Conservation (phyloP, 35 echinoderm and acorn worm species). For the Diadema setosum region DNA sequence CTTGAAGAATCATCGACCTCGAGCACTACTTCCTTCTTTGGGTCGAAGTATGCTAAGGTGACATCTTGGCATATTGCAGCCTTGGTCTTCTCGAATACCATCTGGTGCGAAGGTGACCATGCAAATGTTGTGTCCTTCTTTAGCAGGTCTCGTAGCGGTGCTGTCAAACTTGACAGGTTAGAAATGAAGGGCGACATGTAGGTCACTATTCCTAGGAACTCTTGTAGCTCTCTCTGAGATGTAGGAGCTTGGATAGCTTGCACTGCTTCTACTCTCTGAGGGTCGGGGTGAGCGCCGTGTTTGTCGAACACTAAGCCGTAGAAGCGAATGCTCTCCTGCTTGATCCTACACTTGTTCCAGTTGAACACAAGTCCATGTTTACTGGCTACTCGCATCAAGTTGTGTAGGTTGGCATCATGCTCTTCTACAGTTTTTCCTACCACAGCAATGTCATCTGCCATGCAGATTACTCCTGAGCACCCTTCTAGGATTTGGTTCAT, state of each 20-base stretch:
- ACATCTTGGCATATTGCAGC: neutral
- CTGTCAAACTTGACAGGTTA: neutral
- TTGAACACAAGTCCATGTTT: conserved; percentile 33
- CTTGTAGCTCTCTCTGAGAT: neutral
- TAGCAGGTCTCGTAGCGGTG: neutral
- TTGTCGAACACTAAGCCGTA: neutral
- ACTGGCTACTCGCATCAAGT: neutral
- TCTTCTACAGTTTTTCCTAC: neutral
- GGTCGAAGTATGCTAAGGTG: conserved; percentile 30
- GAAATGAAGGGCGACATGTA: conserved; percentile 40
- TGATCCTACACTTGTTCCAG: too few relatives aligned
- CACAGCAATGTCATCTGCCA: conserved; percentile 16
- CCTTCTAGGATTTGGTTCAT: conserved; percentile 29
- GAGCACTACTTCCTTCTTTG: conserved; percentile 7
- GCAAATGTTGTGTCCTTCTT: neutral
- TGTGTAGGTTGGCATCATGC: conserved; percentile 5
- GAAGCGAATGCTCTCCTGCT: too few relatives aligned
- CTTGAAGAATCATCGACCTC: conserved; percentile 40
- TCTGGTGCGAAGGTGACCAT: conserved; percentile 12
- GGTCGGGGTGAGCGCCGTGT: neutral
- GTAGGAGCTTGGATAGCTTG: conserved; percentile 34
- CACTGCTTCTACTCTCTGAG: conserved; percentile 16
- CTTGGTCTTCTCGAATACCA: conserved; percentile 21
- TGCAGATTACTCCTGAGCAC: conserved; percentile 10
- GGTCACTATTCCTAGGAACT: conserved; percentile 57